Evolutionary conservation across 2,797 vertebrate species (phyloP), one percentile per base, ranked within the genome.

Genomic region (Apogon hyalosoma): DNA sequence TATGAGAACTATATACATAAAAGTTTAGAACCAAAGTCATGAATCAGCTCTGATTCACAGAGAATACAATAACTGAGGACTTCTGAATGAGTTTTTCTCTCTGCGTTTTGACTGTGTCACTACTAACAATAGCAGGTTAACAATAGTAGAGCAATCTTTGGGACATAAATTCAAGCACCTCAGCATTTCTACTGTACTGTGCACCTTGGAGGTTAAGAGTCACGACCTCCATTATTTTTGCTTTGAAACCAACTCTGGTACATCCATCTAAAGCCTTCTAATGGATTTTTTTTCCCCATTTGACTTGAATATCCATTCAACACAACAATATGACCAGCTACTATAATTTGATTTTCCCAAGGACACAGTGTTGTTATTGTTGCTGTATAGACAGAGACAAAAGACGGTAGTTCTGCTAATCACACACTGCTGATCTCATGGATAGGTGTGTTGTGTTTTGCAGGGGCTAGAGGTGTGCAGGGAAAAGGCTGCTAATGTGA

Each of bases 11-110:
- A 45, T 7, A 54, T 14, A 33, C 39, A 83, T 58, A 77, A 73
- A 69, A 57, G 54, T 73, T 65, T 14, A 28, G 6, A 77, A 46
- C 19, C 48, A 65, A 79, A 65, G 49, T 68, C 43, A 51, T 68
- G 28, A 83, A 60, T 74, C 51, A 70, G 11, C 47, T 33, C 2
- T 28, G 41, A 55, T 4, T 13, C 50, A 39, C 11, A 42, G 50
- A 42, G n/a, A 56, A 38, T 16, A 49, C 21, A 58, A 36, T 46
- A 28, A 55, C 43, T 0, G 1, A 43, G 21, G 52, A 28, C 41
- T 39, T 13, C 2, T 48, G 11, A 43, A 21, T 40, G 13, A 3
- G 7, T 49, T n/a, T 58, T 40, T 11, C 12, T 49, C 19, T 66
- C 18, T 2, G 9, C 6, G 8, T 31, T 14, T 16, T 50, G 50